Evolutionary conservation across 2,888 invertebrate genomes (phyloP).

Genomic region (Drosophila acutilabella): DNA sequence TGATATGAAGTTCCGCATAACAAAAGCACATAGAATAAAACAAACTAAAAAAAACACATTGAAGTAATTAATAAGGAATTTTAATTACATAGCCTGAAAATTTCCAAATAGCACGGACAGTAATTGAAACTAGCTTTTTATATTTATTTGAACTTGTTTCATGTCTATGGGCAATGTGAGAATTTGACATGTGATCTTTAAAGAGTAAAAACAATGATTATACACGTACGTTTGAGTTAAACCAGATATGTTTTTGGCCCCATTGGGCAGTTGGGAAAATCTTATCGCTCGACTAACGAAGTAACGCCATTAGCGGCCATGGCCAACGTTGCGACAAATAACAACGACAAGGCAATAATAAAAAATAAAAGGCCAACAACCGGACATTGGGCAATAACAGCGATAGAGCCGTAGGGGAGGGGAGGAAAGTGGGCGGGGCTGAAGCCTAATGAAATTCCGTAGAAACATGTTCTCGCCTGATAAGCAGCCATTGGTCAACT

Average conservation of each 20-base stretch:
- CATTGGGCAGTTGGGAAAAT: conserved; percentile 40
- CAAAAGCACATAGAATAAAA: no score
- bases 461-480: conserved; percentile 82
- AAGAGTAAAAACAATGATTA: conserved; percentile 15
- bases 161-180: conserved; percentile 10
- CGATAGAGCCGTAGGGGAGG: background rate
- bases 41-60: no score
- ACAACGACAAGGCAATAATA: conserved; percentile 43
- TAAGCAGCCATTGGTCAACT: conserved; percentile 80
- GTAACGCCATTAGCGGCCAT: conserved; percentile 73
- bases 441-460: conserved; percentile 72
- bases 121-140: background rate
- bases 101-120: background rate
- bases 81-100: background rate
- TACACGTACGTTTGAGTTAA: no score
- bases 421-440: conserved; percentile 2
- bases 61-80: background rate
- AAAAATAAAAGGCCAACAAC: conserved; percentile 63
- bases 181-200: conserved; percentile 29
- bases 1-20: no score
- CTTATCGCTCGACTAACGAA: conserved; percentile 79
- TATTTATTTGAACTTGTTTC: conserved; percentile 1
- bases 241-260: conserved; percentile 15
- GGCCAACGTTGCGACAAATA: conserved; percentile 53
- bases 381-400: conserved; percentile 57